A percentile compares a stretch with the other conserved stretches of the same genome.
Evolutionary conservation across 2,113 vertebrate genomes (phyloP).

Genomic region (Tretioscincus oriximinensis): DNA sequence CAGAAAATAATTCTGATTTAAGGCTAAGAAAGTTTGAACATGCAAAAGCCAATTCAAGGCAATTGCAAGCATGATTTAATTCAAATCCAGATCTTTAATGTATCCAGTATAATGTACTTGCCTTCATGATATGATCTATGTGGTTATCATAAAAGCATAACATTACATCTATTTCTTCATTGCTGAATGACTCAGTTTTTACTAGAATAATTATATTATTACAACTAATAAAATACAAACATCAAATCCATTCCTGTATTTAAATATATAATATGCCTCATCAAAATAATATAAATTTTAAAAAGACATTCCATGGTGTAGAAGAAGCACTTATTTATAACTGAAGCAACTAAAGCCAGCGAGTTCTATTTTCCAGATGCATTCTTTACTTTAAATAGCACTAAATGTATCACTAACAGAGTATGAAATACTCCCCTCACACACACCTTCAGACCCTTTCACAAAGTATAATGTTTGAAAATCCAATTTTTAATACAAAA

Average conservation of each 20-base stretch:
- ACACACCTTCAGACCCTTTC: not conserved
- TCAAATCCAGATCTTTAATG: not conserved
- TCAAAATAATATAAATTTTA: constrained; percentile 34
- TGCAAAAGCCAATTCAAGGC: not conserved
- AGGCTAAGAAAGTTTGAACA: too few relatives aligned
- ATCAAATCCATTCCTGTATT: constrained; percentile 14
- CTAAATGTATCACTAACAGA: constrained; percentile 36
- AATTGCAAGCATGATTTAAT: not conserved
- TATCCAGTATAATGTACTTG: not conserved
- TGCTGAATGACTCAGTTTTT: constrained; percentile 2
- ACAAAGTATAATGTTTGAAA: not conserved
- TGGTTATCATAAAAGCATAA: constrained; percentile 1
- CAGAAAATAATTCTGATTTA: too few relatives aligned
- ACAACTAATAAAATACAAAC: constrained; percentile 35
- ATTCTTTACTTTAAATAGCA: constrained; percentile 62
- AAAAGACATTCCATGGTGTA: constrained; percentile 28
- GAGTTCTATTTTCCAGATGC: constrained; percentile 47
- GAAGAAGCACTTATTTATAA: constrained; percentile 53
- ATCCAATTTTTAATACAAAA: not conserved
- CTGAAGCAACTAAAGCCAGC: constrained; percentile 48
- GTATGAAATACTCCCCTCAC: constrained; percentile 25
- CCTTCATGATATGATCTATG: not conserved
- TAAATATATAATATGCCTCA: constrained; percentile 19
- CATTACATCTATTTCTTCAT: constrained; percentile 5
- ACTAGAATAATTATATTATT: not conserved